Base-by-base conservation (phyloP, 2,888 invertebrate genomes). In the Branchinecta sandiegonensis region DNA sequence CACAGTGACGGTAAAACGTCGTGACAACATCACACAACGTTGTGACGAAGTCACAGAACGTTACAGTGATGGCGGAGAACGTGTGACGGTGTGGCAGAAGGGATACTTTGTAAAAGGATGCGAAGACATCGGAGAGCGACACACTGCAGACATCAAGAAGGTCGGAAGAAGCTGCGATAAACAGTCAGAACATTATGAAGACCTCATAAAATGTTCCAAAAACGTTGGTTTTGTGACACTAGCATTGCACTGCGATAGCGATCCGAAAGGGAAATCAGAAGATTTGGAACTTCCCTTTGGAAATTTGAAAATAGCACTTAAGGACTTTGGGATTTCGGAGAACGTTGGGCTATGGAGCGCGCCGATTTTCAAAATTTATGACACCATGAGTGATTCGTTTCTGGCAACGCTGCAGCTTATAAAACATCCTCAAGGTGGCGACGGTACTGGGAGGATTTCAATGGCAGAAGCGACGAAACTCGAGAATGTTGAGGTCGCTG, bases 1-100 rank as follows among this genome's bases (percentile, higher is more conserved):
- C 68, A 73, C 74, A 9, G 71, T 71, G 13, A 69, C 72, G 23
- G 68, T 74, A 4, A 66, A 67, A 46, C 17, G 67, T 2, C 17
- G 67, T 2, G 68, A 66, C 37, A 37, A 37, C 37, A 6, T 37
- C 37, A 37, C 37, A 37, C 37, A 37, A 4, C 37, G 37, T 37
- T 37, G 6, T 37, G 37, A 37, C 6, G 37, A 37, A 3, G 6
- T 37, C 37, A 37, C 37, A 37, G 37, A 37, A 37, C 37, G 37
- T 37, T 37, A 37, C 6, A 37, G 37, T 6, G 37, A 37, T 37
- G 37, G 2, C 37, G 5, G 37, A 5, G 37, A 37, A 37, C 37
- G 37, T 37, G 37, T 4, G 4, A 37, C 37, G 37, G 6, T 37
- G 6, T 37, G 6, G 6, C 4, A 37, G 6, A 6, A 37, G 37